Evolutionary conservation across 2,797 vertebrate genomes (phyloP), one percentile per base, ranked within the genome.

Genomic region (Anomalospiza imberbis): DNA sequence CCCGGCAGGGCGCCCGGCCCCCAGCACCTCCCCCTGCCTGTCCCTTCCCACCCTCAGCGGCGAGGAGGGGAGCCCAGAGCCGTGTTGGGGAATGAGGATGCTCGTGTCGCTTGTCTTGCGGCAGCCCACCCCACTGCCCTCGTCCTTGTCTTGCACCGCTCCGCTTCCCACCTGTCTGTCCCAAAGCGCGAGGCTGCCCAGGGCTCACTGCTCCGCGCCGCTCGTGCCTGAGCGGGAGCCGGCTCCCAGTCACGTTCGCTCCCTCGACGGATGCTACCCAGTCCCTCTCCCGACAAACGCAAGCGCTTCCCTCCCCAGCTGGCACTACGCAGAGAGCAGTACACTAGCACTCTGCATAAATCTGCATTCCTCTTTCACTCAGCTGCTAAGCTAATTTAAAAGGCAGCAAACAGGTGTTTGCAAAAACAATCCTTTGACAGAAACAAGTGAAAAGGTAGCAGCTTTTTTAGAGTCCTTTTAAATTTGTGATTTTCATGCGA

Each of bases 81-180:
- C 2, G 10, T 1, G 12, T 29, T 3, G 12, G 17, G 29, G 2
- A 2, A 0, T 1, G 13, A 2, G 2, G 26, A 1, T 1, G 22
- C 1, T 12, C 7, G 8, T 3, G 18, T 7, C 0, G 3, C 31
- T 29, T 3, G 6, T 12, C 38, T 11, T 1, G 17, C 6, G 6
- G 32, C 21, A 26, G 28, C 50, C 7, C 16, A 4, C 3, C 7
- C 12, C 11, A 1, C 14, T 6, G 2, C 19, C 25, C 2, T 10
- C 8, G 6, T n/a, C 29, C 44, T 26, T 20, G 3, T 28, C 14
- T 1, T 5, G 45, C 6, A 3, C 48, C 28, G 6, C 36, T 25
- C 10, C 13, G 0, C 24, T n/a, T 24, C 65, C 31, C 44, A 17
- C 24, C n/a, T 4, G 21, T 0, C 7, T 20, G 15, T 18, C 25